Evolutionary conservation across 2,888 invertebrate genomes (phyloP), one percentile per base, ranked within the genome.

Genomic region (Uropetala carovei): DNA sequence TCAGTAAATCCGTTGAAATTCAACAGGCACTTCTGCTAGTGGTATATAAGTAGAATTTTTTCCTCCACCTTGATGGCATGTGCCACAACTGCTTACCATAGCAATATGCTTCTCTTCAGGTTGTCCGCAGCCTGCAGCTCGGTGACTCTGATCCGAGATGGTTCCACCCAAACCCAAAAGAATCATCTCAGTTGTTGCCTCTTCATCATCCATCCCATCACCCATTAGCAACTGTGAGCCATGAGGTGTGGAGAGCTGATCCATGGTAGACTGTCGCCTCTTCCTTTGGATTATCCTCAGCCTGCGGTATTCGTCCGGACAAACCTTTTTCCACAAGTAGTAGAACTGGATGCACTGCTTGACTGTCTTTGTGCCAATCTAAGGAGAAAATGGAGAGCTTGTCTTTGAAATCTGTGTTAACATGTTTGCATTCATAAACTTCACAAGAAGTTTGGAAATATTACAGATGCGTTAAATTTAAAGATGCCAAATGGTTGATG

Each of bases 291-390:
- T 96, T 93, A 97, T 95, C 94, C 97, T 96, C 93, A 97, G 95
- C 92, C 97, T 96, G 95, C 98, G 98, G 95, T 98, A 98, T 94
- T 97, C 97, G 95, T 99, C 98, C 93, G 98, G 97, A 94, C 99
- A 99, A 60, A 99, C 97, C 95, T 99, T 99, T 96, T 99, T 99
- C 99, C 99, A 99, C 94, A 99, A 97, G 95, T 99, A 99, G 95
- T 99, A 99, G 96, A 99, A 99, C 96, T 99, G 99, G 94, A 99
- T 97, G 96, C 99, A 99, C 95, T 99, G 99, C 94, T 98, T 98
- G 82, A 97, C 96, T 93, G 97, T 97, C 96, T 99, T 99, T 91
- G 97, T 97, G 94, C 97, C 97, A 95, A 98, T 96, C 97, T 98
- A 94, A 92, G 95, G 95, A 93, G 92, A 93, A 75, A 93, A 64